Percentiles rank a stretch among this genome's conserved stretches.
phyloP scores from a whole-genome alignment of 2,797 vertebrate genomes.

The Phrynocephalus guinanensis region DNA sequence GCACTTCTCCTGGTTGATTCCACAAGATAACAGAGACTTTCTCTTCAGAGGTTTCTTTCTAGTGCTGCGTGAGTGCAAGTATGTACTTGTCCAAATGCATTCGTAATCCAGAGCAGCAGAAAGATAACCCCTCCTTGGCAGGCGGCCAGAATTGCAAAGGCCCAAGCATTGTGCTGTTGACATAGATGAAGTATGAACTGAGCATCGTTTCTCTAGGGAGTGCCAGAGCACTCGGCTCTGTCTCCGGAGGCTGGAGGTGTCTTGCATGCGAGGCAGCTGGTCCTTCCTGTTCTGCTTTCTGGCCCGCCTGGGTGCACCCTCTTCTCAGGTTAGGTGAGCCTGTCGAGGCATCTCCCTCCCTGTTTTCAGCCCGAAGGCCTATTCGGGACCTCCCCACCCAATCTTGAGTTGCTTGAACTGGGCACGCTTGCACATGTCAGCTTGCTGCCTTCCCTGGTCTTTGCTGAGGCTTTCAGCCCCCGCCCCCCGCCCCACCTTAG shows the following conservation, averaged over 20 bases:
- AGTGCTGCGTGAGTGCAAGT: no score
- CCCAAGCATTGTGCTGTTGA: not conserved
- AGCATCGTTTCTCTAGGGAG: not conserved
- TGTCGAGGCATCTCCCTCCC: not conserved
- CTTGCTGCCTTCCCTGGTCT: no score
- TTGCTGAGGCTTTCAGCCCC: not conserved
- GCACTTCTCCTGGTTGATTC: not conserved
- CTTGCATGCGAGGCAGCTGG: not conserved
- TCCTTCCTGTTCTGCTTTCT: no score
- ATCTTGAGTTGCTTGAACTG: not conserved
- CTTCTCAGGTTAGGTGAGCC: not conserved
- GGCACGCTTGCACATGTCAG: no score
- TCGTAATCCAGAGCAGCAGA: not conserved
- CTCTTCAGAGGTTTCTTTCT: no score
- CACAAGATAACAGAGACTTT: no score
- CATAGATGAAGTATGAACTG: rapidly evolving
- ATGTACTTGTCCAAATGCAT: no score
- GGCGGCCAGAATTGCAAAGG: not conserved
- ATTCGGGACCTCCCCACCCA: not conserved
- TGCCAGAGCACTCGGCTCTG: no score
- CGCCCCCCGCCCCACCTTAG: not conserved
- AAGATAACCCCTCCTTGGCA: not conserved
- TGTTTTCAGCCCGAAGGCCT: rapidly evolving
- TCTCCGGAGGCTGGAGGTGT: not conserved
- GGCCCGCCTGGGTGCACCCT: not conserved